phyloP scores from a whole-genome alignment of 2,888 invertebrate species.

The Gastrophysa polygoni region DNA sequence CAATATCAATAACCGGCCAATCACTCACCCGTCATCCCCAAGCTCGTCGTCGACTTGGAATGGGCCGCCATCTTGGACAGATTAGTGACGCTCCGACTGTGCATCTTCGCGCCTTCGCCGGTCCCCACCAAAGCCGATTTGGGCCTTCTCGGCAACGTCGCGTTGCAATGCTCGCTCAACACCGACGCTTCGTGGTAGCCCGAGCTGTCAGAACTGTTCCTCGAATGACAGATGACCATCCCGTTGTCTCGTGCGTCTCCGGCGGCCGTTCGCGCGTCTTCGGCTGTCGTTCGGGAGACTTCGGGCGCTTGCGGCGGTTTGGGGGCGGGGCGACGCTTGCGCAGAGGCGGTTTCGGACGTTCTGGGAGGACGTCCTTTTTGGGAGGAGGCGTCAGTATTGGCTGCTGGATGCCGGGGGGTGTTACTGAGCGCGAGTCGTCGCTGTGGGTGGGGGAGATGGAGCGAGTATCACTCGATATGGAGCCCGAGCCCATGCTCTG shows the following conservation, averaged over 20 bases:
- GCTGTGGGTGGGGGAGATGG: conserved; percentile 66
- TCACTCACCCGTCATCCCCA: conserved; percentile 51
- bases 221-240: conserved; percentile 68
- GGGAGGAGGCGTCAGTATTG: conserved; percentile 42
- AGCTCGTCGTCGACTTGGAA: conserved; percentile 56
- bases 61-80: conserved; percentile 53
- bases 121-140: conserved; percentile 48
- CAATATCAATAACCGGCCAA: neutral
- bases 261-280: conserved; percentile 27
- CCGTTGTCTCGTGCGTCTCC: conserved; percentile 41
- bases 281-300: conserved; percentile 20
- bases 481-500: conserved; percentile 57
- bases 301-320: conserved; percentile 59
- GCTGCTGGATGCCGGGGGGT: conserved; percentile 52
- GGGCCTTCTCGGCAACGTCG: conserved; percentile 54
- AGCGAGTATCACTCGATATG: conserved; percentile 56
- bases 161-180: conserved; percentile 64
- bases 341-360: conserved; percentile 60
- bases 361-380: conserved; percentile 54
- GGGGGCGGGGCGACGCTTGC: conserved; percentile 65
- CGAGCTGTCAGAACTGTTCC: conserved; percentile 75
- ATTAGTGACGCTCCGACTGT: conserved; percentile 53
- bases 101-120: conserved; percentile 30
- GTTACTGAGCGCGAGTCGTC: conserved; percentile 62
- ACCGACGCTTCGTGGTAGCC: conserved; percentile 75